phyloP scores from a whole-genome alignment of 2,888 invertebrate genomes.

The Chymomyza procnemis region DNA sequence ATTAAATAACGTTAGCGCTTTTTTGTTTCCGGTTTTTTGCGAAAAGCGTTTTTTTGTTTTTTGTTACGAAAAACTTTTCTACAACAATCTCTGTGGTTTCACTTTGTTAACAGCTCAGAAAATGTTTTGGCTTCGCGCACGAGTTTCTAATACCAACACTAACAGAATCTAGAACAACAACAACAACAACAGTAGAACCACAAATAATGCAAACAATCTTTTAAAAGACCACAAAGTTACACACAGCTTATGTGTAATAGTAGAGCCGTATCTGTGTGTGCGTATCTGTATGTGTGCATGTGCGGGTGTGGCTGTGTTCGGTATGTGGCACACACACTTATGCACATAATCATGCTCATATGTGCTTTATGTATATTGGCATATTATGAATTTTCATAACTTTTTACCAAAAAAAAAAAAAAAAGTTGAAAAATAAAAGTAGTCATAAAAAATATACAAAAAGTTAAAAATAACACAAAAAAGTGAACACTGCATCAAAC shows the following conservation, averaged over 20 bases:
- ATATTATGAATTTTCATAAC: conserved; percentile 55
- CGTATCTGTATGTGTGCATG: conserved; percentile 21
- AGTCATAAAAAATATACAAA: conserved; percentile 7
- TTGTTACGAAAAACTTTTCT: conserved; percentile 37
- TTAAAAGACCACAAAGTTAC: conserved; percentile 69
- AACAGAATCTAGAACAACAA: not conserved
- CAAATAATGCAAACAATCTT: conserved; percentile 73
- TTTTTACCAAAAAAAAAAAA: conserved; percentile 34
- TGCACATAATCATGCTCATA: conserved; percentile 8
- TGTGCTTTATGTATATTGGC: conserved; percentile 42
- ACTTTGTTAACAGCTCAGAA: conserved; percentile 71
- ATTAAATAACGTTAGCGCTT: conserved; percentile 71
- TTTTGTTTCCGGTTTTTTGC: not conserved
- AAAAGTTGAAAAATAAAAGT: no score
- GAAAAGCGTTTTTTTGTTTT: not conserved
- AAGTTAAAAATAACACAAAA: not conserved
- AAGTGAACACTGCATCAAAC: not conserved
- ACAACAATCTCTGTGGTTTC: conserved; percentile 73
- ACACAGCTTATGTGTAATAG: conserved; percentile 34
- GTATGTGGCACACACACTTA: not conserved
- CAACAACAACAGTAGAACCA: conserved; percentile 42
- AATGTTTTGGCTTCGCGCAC: conserved; percentile 46
- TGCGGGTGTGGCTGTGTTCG: not conserved
- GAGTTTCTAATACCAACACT: conserved; percentile 35
- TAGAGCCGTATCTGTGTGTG: conserved; percentile 14